Evolutionary conservation across 2,113 vertebrate genomes (phyloP), one percentile per base, ranked within the genome.

Genomic region (Macroglossus sobrinus): DNA sequence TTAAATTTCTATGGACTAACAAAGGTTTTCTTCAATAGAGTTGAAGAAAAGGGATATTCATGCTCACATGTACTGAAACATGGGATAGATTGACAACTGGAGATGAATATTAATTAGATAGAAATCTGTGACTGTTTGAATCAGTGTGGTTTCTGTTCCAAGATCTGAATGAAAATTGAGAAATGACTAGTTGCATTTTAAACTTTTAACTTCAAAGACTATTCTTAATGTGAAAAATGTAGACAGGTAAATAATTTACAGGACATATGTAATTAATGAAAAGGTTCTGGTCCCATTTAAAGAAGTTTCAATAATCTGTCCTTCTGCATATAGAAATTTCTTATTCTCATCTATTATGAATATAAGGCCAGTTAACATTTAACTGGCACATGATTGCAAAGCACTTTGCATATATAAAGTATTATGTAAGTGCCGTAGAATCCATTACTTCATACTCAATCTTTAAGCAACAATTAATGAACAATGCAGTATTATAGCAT

Each of bases 401-500:
- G 82, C 80, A 97, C 89, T 97, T 97, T 96, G 71, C 82, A 97
- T 97, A 97, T 94, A 91, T 95, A 97, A 97, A 97, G 95, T 93
- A 94, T 95, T 90, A 93, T 92, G 33, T 80, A 88, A 97, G 93
- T 93, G 89, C 93, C 84, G 93, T 80, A 95, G 89, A 96, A 94
- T 91, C 82, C 86, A 96, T 97, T 95, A 94, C 69, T 96, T 89
- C 69, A 80, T 80, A 87, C 55, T 97, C 75, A 96, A 66, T 94
- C 43, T 97, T 95, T 79, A 96, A 96, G 84, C 74, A 97, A 97
- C 97, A 98, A 98, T 98, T 98, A 98, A 94, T 81, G 97, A 98
- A 93, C 88, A 96, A 93, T 94, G 72, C 66, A 57, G 50, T 94
- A 96, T 96, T 97, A 97, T 61, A 82, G 72, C 97, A 98, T 94